These are phyloP conservation scores for Sarcophaga subvicina DNA, from an alignment of 2,888 invertebrate genomes.

Conservation along the genomic window DNA sequence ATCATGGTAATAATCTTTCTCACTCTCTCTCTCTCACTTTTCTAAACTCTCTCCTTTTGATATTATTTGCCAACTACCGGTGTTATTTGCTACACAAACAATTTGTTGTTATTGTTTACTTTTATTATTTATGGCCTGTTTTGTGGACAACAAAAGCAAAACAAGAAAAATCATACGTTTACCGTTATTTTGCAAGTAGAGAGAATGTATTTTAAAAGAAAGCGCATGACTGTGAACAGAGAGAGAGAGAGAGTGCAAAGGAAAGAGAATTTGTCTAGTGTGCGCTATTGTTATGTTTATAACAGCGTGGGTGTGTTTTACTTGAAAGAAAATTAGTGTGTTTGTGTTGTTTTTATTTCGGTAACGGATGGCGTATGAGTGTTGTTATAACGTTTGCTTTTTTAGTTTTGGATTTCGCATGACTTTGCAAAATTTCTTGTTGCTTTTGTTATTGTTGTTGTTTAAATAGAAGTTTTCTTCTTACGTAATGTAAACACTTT, in stretches of 20 bases:
- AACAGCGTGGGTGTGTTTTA: constrained; percentile 19
- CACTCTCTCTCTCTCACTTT: too few relatives aligned
- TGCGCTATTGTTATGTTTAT: neutral
- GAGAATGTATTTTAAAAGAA: constrained; percentile 2
- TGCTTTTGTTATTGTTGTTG: neutral
- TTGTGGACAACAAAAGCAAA: neutral
- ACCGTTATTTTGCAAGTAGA: constrained; percentile 17
- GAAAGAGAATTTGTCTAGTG: neutral
- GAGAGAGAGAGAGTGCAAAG: neutral
- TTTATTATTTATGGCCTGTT: neutral
- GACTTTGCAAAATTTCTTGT: neutral
- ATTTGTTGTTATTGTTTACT: neutral
- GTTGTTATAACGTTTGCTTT: constrained; percentile 13
- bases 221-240: constrained; percentile 34
- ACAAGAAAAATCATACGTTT: constrained; percentile 33
- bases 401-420: neutral
- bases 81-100: neutral
- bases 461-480: neutral
- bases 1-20: too few relatives aligned
- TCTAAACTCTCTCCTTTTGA: neutral
- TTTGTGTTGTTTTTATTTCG: neutral
- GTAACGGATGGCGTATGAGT: constrained; percentile 41
- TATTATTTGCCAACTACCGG: constrained; percentile 49
- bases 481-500: constrained; percentile 13
- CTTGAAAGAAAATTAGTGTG: neutral